These are phyloP conservation scores for Montipora capitata DNA, from an alignment of 92 coral and sea anemone species.

Conservation along the genomic window DNA sequence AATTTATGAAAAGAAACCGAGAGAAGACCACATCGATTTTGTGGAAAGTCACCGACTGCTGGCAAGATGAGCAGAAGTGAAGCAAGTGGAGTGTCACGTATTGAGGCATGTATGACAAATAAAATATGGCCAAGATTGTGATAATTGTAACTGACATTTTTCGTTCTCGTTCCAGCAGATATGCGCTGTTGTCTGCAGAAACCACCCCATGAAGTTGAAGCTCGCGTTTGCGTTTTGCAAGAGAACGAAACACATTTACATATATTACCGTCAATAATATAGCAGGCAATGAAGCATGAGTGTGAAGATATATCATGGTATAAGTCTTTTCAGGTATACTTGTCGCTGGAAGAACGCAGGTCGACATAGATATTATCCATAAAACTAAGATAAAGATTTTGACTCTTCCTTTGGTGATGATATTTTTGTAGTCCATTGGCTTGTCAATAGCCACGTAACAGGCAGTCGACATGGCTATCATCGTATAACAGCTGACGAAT, in stretches of 20 bases:
- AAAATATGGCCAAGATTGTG: constrained; percentile 41
- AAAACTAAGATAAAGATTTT: constrained; percentile 34
- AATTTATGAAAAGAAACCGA: constrained; percentile 33
- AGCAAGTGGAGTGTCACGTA: constrained; percentile 44
- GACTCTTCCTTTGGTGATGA: constrained; percentile 43
- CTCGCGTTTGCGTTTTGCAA: constrained; percentile 33
- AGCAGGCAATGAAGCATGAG: constrained; percentile 69
- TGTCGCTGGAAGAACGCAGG: constrained; percentile 69
- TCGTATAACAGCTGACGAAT: constrained; percentile 58
- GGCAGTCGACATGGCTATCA: constrained; percentile 61
- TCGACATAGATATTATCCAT: constrained; percentile 56
- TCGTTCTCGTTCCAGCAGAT: constrained; percentile 18
- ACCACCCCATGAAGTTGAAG: constrained; percentile 1
- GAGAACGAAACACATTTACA: constrained; percentile 43
- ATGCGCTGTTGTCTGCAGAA: not conserved
- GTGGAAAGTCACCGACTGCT: constrained; percentile 30
- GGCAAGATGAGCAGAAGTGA: constrained; percentile 37
- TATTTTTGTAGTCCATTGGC: constrained; percentile 52
- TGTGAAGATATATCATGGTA: constrained; percentile 62
- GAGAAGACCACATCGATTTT: constrained; percentile 32
- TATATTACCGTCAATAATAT: constrained; percentile 58
- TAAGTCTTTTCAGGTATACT: constrained; percentile 34
- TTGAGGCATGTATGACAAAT: constrained; percentile 47
- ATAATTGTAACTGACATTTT: constrained; percentile 37
- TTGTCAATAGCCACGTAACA: constrained; percentile 59